Base-by-base conservation (phyloP, 2,797 vertebrate species). In the Oreochromis grahami region DNA sequence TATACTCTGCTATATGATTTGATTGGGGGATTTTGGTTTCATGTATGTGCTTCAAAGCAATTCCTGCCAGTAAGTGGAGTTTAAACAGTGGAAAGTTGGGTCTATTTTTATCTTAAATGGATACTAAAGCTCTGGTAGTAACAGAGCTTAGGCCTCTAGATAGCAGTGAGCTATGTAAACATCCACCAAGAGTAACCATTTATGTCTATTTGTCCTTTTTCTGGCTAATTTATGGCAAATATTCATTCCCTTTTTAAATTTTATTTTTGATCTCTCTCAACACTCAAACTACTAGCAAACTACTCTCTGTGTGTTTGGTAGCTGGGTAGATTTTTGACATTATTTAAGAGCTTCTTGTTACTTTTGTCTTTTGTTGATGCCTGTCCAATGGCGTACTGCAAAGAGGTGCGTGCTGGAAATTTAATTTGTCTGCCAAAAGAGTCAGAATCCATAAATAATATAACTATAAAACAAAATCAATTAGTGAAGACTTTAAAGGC, bases 1-100 rank as follows among this genome's bases (percentile, higher is more conserved):
- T 77, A 70, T 56, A 84, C 77, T 85, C 70, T 8, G 34, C 24
- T 80, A 8, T 72, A 52, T 12, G 3, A 79, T 70, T 53, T 78
- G 51, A 17, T 65, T 26, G 17, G 13, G 17, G 12, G 34, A 80
- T 79, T n/a, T 76, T 72, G 36, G 52, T 19, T 74, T 76, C 3
- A 10, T 45, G 10, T 72, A 50, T 77, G 63, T 50, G 6, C 70
- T 82, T 88, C 26, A 82, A 79, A 78, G 51, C 45, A 52, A 8
- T 45, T 78, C 26, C 24, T 83, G 29, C 60, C 45, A 68, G 17
- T 76, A 56, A 32, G 68, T 74, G 10, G 68, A 50, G 43, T 32
- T 74, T 50, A 50, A 80, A 80, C 19, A 9, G 15, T 74, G 29
- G 34, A 70, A 70, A 43, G 70, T 38, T 29, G 19, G 14, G n/a